phyloP scores from a whole-genome alignment of 2,888 invertebrate genomes.

The Tenthredo notha region DNA sequence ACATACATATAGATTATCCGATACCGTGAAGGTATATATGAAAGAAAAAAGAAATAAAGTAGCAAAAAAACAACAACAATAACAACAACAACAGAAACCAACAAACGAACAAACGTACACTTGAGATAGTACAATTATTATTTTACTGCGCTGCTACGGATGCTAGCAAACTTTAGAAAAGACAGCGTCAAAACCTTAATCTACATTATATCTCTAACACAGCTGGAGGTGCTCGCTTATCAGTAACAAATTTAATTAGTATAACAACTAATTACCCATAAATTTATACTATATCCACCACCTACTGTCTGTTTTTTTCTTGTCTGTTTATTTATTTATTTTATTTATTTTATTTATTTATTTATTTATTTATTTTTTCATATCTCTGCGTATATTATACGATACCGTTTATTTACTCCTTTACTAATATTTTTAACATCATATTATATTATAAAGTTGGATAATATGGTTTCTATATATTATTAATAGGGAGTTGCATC shows the following conservation, averaged over 20 bases:
- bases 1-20: neutral
- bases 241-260: conserved; percentile 8
- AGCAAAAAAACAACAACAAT: neutral
- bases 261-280: neutral
- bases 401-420: conserved; percentile 3
- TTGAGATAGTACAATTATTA: conserved; percentile 26
- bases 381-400: neutral
- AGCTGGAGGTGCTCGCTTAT: conserved; percentile 47
- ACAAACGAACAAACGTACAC: neutral
- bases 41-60: neutral
- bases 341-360: conserved; percentile 9
- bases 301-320: conserved; percentile 41
- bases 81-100: neutral
- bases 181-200: conserved; percentile 51
- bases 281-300: neutral
- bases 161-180: conserved; percentile 53
- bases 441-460: neutral
- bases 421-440: conserved; percentile 36
- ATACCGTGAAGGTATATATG: too few species aligned
- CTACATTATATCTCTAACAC: conserved; percentile 13
- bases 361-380: conserved; percentile 8
- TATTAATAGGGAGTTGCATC: conserved; percentile 44
- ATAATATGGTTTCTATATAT: neutral
- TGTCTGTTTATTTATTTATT: conserved; percentile 29
- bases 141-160: conserved; percentile 31